A percentile compares a stretch with the other conserved stretches of the same genome.
phyloP scores from a whole-genome alignment of 2,888 invertebrate species.

The Drosophila sordidula region DNA sequence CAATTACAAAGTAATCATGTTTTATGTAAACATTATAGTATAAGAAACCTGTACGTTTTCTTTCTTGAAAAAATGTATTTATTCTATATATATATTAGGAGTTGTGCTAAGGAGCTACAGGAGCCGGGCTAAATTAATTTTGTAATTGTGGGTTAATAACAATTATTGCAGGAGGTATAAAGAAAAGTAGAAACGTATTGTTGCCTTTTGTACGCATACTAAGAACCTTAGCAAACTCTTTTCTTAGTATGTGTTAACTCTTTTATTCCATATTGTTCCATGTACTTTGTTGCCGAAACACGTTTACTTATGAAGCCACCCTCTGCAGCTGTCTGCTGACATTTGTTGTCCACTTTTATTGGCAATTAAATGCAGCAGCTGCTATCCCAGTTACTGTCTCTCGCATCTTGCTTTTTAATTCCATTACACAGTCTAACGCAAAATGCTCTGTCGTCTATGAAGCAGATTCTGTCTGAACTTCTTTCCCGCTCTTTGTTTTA shows the following conservation, averaged over 20 bases:
- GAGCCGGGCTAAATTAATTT: too few relatives aligned
- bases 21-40: too few relatives aligned
- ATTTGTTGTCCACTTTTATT: slow-evolving; percentile 71
- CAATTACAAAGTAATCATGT: too few relatives aligned
- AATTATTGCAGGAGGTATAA: too few relatives aligned
- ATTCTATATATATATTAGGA: too few relatives aligned
- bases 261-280: neutral
- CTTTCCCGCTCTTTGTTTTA: slow-evolving; percentile 15
- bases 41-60: too few relatives aligned
- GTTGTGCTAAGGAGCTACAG: too few relatives aligned
- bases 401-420: slow-evolving; percentile 30
- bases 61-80: too few relatives aligned
- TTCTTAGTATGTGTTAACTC: neutral
- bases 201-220: too few relatives aligned
- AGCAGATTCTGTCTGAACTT: slow-evolving; percentile 20
- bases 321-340: slow-evolving; percentile 26
- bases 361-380: slow-evolving; percentile 73
- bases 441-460: slow-evolving; percentile 1
- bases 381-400: slow-evolving; percentile 21
- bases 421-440: slow-evolving; percentile 35
- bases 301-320: neutral
- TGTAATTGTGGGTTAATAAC: too few relatives aligned
- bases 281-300: neutral
- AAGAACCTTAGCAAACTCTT: too few relatives aligned
- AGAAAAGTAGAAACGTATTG: too few relatives aligned